Evolutionary conservation across 2,888 invertebrate species (phyloP), one percentile per base, ranked within the genome.

Genomic region (Omphaloscelis lunosa): DNA sequence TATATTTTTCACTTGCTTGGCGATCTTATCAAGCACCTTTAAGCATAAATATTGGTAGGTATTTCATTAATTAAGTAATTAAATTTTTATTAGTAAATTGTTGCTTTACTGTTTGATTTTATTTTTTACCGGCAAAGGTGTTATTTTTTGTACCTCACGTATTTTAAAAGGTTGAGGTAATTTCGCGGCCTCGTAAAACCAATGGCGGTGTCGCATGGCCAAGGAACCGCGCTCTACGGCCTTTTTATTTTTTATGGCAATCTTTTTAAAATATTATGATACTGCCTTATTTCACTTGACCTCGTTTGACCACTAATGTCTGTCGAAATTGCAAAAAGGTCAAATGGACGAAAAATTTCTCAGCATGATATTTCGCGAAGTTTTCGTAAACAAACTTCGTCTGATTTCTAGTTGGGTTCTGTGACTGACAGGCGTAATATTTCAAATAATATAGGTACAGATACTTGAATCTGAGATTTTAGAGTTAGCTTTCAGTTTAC

Each of bases 111-210:
- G 20, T 48, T 67, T 61, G 23, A 1, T 53, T 45, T 53, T 11
- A 73, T 0, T 51, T 23, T 61, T 58, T 34, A 34, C 45, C 12
- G 41, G 29, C 27, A 72, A 62, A 77, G 61, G 77, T 72, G 77
- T 82, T 69, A 77, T n/a, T 77, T 77, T 69, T 69, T 41, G 51
- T 29, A 39, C 20, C 6, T 27, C n/a, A 9, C 17, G 34, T 65
- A 51, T 85, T 88, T 88, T 85, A 80, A 85, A 85, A 86, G 84
- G 83, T 83, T 71, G 85, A 88, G 87, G 85, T 88, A 91, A 91
- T 90, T 91, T 90, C 84, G 87, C 85, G 61, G 78, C 71, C 82
- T 89, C 90, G 86, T 92, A 91, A 91, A 92, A 89, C 77, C 71
- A 82, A 88, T 87, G 89, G 87, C 88, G 86, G 84, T 88, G 86